A percentile compares a stretch with the other conserved stretches of the same genome.
These are phyloP conservation scores for Luperina testacea DNA, from an alignment of 2,888 invertebrate species.

Conservation along the genomic window DNA sequence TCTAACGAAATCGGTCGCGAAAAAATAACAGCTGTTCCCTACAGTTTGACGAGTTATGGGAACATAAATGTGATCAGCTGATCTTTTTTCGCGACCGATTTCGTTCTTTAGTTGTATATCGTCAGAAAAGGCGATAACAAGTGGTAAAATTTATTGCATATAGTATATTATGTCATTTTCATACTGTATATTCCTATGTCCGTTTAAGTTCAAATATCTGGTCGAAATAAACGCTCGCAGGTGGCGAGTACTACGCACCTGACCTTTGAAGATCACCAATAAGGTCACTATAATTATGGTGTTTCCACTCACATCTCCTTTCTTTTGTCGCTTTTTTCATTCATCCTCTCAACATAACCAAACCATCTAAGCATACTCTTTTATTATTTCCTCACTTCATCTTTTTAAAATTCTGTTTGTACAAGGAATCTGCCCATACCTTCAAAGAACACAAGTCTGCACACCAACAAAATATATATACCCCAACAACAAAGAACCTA, in stretches of 20 bases:
- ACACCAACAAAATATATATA: constrained; percentile 28
- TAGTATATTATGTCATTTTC: too few species aligned
- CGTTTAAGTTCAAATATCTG: not conserved
- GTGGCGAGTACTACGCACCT: not conserved
- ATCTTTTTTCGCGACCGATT: too few species aligned
- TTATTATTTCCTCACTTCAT: too few species aligned
- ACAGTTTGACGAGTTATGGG: too few species aligned
- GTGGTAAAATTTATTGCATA: too few species aligned
- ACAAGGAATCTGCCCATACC: not conserved
- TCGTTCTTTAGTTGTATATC: too few species aligned
- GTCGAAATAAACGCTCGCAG: not conserved
- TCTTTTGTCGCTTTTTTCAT: not conserved
- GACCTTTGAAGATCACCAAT: not conserved
- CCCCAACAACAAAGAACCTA: constrained; percentile 17
- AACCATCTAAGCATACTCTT: not conserved
- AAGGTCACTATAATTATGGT: not conserved
- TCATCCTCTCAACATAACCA: not conserved
- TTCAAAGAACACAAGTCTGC: not conserved
- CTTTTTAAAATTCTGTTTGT: not conserved
- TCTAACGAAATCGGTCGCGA: too few species aligned
- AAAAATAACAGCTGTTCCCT: too few species aligned
- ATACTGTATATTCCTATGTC: not conserved
- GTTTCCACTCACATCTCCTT: not conserved
- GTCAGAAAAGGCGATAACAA: too few species aligned
- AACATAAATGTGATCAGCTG: too few species aligned